Percentiles rank a stretch among this genome's conserved stretches.
Evolutionary conservation across 2,888 invertebrate genomes (phyloP).

Genomic region (Himalopsyche kuldschensis): DNA sequence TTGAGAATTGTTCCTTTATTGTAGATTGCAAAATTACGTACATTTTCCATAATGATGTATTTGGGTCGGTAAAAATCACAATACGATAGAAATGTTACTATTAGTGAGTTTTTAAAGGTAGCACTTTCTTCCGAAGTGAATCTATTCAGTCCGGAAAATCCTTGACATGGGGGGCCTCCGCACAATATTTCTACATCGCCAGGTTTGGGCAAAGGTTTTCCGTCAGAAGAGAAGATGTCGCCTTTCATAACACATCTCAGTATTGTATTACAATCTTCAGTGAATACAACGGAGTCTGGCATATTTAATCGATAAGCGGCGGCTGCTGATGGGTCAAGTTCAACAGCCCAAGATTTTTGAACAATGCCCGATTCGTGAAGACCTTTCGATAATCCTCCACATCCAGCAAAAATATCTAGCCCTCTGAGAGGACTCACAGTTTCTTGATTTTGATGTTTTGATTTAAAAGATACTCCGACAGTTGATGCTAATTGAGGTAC

Average conservation of each 20-base stretch:
- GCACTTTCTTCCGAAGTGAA: conserved; percentile 57
- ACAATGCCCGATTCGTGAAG: conserved; percentile 48
- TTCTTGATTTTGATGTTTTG: neutral
- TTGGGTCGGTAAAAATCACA: conserved; percentile 59
- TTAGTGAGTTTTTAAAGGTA: conserved; percentile 57
- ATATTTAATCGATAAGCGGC: conserved; percentile 54
- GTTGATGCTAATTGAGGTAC: neutral
- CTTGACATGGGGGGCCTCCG: conserved; percentile 63
- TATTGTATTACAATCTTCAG: conserved; percentile 54
- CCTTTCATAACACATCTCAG: conserved; percentile 39
- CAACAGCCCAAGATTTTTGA: conserved; percentile 57
- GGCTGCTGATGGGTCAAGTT: conserved; percentile 48
- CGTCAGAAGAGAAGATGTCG: conserved; percentile 29
- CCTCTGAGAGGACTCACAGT: neutral
- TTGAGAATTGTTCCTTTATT: conserved; percentile 56
- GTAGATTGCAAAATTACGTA: conserved; percentile 58
- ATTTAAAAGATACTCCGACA: neutral
- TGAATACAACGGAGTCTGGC: conserved; percentile 53
- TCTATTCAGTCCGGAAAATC: conserved; percentile 60
- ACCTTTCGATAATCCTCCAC: conserved; percentile 57
- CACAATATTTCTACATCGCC: conserved; percentile 59
- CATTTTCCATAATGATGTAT: conserved; percentile 60
- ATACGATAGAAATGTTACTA: conserved; percentile 56
- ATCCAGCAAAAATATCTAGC: conserved; percentile 58
- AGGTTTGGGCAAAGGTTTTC: conserved; percentile 49